Evolutionary conservation across 2,888 invertebrate genomes (phyloP).

Genomic region (Epistrophe grossulariae): DNA sequence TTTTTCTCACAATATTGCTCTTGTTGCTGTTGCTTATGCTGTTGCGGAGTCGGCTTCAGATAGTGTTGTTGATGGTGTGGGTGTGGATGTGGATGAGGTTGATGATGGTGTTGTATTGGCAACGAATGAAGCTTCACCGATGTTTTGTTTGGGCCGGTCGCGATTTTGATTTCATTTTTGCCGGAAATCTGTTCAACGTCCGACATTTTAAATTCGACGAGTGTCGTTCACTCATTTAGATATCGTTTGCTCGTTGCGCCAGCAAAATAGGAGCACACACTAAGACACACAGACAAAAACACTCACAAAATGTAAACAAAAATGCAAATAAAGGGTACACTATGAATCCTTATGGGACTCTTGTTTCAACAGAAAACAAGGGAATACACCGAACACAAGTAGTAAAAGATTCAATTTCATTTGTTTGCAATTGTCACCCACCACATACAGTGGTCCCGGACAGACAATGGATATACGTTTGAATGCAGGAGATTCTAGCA

Average conservation of each 20-base stretch:
- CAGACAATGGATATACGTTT: slow-evolving; percentile 3
- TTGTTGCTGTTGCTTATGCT: slow-evolving; percentile 46
- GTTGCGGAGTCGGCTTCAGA: slow-evolving; percentile 16
- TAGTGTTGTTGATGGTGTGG: slow-evolving; percentile 52
- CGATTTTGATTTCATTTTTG: slow-evolving; percentile 78
- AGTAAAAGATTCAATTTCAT: slow-evolving; percentile 59
- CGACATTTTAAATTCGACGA: slow-evolving; percentile 82
- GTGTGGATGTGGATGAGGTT: slow-evolving; percentile 54
- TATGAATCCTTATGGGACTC: slow-evolving; percentile 7
- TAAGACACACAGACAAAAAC: slow-evolving; percentile 25
- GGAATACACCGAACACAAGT: slow-evolving; percentile 11
- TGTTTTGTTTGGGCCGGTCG: slow-evolving; percentile 77
- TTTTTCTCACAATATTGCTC: slow-evolving; percentile 43
- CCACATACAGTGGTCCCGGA: slow-evolving; percentile 34
- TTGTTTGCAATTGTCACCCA: slow-evolving; percentile 44
- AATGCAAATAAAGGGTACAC: slow-evolving; percentile 26
- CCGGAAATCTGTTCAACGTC: slow-evolving; percentile 83
- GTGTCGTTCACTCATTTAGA: slow-evolving; percentile 78
- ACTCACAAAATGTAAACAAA: slow-evolving; percentile 54
- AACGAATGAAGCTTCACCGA: slow-evolving; percentile 69
- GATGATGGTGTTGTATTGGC: slow-evolving; percentile 26
- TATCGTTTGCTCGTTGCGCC: slow-evolving; percentile 70
- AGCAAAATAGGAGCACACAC: slow-evolving; percentile 54
- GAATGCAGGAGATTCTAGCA: slow-evolving; percentile 1
- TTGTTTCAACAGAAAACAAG: slow-evolving; percentile 31